phyloP scores from a whole-genome alignment of 2,888 invertebrate genomes.

The Neoscelio sp. region DNA sequence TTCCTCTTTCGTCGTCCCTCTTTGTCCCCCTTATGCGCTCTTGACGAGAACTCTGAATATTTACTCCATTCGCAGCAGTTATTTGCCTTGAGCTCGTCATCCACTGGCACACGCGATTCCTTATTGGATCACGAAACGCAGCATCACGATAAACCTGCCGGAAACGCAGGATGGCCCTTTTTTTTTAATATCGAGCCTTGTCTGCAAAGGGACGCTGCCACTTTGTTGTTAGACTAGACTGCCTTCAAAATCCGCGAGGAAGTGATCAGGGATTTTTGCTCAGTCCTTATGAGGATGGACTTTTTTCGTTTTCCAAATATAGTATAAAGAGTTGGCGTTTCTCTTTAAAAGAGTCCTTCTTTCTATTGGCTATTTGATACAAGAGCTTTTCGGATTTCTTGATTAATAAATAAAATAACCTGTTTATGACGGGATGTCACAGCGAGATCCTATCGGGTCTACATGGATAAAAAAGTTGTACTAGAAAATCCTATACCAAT shows the following conservation, averaged over 20 bases:
- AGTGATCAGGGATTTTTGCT: too few species aligned
- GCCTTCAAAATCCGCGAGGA: neutral
- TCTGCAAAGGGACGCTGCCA: slow-evolving; percentile 12
- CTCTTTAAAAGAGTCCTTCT: too few species aligned
- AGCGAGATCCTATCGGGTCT: too few species aligned
- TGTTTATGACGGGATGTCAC: too few species aligned
- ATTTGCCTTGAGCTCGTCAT: slow-evolving; percentile 66
- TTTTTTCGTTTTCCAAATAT: too few species aligned
- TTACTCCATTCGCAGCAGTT: slow-evolving; percentile 65
- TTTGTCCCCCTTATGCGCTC: neutral
- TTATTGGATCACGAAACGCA: slow-evolving; percentile 68
- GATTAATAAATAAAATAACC: too few species aligned
- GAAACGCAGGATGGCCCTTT: slow-evolving; percentile 54
- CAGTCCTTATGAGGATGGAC: too few species aligned
- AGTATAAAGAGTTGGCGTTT: too few species aligned
- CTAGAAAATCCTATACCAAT: too few species aligned
- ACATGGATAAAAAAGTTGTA: too few species aligned
- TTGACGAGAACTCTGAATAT: slow-evolving; percentile 55
- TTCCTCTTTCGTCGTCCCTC: neutral
- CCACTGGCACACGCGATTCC: slow-evolving; percentile 65
- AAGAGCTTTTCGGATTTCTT: too few species aligned
- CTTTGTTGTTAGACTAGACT: neutral
- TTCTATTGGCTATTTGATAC: too few species aligned
- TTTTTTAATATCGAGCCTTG: slow-evolving; percentile 61
- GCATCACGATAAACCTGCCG: slow-evolving; percentile 62